These are phyloP conservation scores for Eulemur macaco DNA, from an alignment of 2,113 vertebrate genomes.

Conservation along the genomic window DNA sequence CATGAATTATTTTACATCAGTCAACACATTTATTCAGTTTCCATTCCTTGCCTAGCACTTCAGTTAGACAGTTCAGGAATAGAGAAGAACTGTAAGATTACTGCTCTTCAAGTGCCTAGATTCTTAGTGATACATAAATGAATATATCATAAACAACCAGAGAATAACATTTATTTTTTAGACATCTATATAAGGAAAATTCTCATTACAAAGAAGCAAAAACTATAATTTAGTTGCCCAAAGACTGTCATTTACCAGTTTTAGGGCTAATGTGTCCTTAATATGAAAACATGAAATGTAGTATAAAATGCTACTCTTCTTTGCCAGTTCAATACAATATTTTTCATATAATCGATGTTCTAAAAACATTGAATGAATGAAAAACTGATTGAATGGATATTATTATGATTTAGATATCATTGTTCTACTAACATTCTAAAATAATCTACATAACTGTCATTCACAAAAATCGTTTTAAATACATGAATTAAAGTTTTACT, in stretches of 20 bases:
- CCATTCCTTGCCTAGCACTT: neutral
- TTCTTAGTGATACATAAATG: neutral
- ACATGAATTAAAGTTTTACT: neutral
- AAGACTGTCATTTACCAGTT: neutral
- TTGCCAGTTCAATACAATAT: neutral
- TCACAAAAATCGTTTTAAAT: neutral
- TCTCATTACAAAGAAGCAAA: slow-evolving; percentile 3
- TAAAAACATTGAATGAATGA: neutral
- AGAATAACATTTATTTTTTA: neutral
- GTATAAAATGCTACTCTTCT: neutral
- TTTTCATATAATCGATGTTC: neutral
- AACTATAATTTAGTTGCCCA: neutral
- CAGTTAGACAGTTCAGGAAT: neutral
- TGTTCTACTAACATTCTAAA: neutral
- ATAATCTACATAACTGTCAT: neutral
- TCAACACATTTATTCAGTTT: neutral
- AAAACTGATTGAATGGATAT: neutral
- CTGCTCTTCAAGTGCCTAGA: neutral
- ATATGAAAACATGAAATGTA: neutral
- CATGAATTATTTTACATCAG: slow-evolving; percentile 27
- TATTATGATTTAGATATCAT: neutral
- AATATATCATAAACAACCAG: neutral
- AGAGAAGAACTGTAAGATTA: neutral
- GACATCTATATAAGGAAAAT: neutral
- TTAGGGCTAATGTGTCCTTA: neutral